phyloP scores from a whole-genome alignment of 2,888 invertebrate species.

The Amiota communis region DNA sequence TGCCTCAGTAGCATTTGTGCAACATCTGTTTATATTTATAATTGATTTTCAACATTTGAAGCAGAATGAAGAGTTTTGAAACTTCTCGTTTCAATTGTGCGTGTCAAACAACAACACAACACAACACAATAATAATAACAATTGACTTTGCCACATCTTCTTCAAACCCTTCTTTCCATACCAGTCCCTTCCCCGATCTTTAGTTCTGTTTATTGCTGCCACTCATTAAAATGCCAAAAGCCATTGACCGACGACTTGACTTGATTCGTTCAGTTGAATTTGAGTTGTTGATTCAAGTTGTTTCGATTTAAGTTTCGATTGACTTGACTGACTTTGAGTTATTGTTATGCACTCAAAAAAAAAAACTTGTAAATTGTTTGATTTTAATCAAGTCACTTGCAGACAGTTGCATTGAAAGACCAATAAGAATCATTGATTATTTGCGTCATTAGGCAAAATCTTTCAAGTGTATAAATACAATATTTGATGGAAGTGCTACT shows the following conservation, averaged over 20 bases:
- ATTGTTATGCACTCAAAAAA: background rate
- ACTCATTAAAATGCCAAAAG: constrained; percentile 23
- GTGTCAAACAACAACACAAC: background rate
- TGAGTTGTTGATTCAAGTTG: constrained; percentile 40
- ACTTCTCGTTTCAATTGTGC: background rate
- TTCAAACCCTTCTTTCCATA: too few relatives aligned
- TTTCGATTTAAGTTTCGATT: background rate
- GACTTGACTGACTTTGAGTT: constrained; percentile 6
- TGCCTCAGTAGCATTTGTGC: background rate
- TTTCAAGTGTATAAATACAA: constrained; percentile 35
- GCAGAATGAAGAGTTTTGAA: background rate
- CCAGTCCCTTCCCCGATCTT: too few relatives aligned
- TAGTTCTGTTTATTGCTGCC: constrained; percentile 6
- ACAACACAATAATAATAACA: too few relatives aligned
- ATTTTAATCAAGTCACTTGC: constrained; percentile 63
- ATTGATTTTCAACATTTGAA: constrained; percentile 13
- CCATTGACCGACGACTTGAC: constrained; percentile 41
- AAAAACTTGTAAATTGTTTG: constrained; percentile 48
- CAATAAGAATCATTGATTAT: constrained; percentile 44
- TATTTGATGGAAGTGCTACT: background rate
- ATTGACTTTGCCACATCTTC: too few relatives aligned
- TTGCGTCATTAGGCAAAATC: constrained; percentile 60
- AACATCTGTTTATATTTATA: constrained; percentile 24
- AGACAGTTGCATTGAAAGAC: constrained; percentile 1
- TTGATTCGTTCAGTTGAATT: constrained; percentile 30